Evolutionary conservation across 2,797 vertebrate species (phyloP).

Genomic region (Erithacus rubecula): DNA sequence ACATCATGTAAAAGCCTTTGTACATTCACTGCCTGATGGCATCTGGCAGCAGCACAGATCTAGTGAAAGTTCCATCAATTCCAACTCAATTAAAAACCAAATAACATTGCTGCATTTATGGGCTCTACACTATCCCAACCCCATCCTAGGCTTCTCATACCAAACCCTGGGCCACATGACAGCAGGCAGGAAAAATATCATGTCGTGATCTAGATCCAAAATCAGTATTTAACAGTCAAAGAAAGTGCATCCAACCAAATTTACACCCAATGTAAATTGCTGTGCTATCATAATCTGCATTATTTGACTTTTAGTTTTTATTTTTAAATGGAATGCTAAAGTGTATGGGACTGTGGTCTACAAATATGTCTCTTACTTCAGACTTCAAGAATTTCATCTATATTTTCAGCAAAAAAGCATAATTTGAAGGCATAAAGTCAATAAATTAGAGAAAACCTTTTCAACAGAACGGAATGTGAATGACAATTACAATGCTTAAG

Average conservation of each 20-base stretch:
- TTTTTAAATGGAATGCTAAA: background rate
- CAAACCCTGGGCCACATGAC: background rate
- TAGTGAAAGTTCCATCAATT: background rate
- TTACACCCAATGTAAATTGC: background rate
- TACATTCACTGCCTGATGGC: background rate
- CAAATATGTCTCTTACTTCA: background rate
- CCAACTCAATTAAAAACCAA: background rate
- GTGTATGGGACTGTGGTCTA: background rate
- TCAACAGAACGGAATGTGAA: background rate
- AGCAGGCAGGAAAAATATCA: background rate
- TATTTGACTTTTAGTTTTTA: background rate
- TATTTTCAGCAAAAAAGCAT: background rate
- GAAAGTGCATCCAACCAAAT: background rate
- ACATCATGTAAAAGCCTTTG: background rate
- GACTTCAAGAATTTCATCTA: background rate
- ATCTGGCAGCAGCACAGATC: fast-evolving
- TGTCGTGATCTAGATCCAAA: background rate
- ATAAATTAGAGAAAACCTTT: background rate
- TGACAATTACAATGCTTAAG: background rate
- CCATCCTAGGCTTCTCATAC: background rate
- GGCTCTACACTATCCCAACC: background rate
- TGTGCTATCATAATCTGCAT: background rate
- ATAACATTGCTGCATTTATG: background rate
- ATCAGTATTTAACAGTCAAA: background rate
- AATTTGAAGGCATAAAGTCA: background rate